phyloP scores from a whole-genome alignment of 2,888 invertebrate genomes.

The Pristionchus entomophagus region DNA sequence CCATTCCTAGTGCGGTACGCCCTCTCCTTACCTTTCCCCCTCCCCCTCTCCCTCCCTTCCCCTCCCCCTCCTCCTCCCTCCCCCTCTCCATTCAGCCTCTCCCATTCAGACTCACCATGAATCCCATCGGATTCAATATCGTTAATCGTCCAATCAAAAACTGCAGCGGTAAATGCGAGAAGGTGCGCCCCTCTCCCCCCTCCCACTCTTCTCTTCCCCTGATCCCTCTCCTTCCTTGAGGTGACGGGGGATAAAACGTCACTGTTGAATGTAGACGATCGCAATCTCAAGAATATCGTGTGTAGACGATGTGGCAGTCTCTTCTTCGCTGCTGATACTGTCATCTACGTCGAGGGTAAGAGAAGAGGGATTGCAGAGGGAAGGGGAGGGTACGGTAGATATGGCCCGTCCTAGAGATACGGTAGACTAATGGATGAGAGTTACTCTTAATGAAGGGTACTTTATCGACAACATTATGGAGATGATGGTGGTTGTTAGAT shows the following conservation, averaged over 20 bases:
- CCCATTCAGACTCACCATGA: background rate
- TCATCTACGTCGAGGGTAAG: constrained; percentile 61
- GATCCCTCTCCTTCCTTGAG: background rate
- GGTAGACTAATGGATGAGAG: too few species aligned
- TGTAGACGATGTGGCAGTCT: constrained; percentile 67
- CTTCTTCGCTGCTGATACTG: constrained; percentile 65
- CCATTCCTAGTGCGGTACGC: background rate
- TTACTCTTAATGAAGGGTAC: too few species aligned
- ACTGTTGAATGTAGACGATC: constrained; percentile 61
- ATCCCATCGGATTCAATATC: constrained; percentile 30
- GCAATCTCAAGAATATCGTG: constrained; percentile 63
- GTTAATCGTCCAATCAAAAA: constrained; percentile 26
- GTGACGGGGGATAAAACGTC: constrained; percentile 51
- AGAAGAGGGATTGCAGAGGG: background rate
- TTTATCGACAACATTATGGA: too few species aligned
- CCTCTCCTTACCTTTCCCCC: too few species aligned
- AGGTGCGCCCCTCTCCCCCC: background rate
- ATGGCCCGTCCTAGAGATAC: too few species aligned
- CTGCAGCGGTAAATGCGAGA: constrained; percentile 46
- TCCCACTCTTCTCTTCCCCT: background rate
- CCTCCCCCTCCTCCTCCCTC: too few species aligned
- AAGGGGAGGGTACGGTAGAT: too few species aligned
- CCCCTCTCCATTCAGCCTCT: background rate
- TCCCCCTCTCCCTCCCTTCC: too few species aligned
- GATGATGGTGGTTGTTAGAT: too few species aligned